phyloP scores from a whole-genome alignment of 2,113 vertebrate genomes.

The Dasypus novemcinctus region DNA sequence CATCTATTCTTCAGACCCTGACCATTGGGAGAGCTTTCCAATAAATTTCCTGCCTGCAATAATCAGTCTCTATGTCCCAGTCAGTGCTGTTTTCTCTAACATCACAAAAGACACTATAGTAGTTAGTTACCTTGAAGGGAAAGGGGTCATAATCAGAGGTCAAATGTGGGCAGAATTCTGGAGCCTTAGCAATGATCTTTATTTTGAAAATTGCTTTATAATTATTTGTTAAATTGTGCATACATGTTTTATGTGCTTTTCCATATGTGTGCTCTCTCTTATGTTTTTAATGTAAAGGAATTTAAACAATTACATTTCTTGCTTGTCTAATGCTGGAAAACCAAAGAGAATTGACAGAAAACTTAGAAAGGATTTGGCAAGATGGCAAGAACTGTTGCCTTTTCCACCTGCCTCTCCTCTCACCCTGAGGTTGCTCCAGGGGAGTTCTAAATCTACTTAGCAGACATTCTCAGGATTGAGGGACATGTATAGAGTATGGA shows the following conservation, averaged over 20 bases:
- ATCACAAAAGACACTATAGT: background rate
- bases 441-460: background rate
- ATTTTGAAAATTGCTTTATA: background rate
- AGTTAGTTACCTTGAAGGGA: background rate
- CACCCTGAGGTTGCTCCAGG: background rate
- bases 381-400: background rate
- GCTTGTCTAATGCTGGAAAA: background rate
- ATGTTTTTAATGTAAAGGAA: background rate
- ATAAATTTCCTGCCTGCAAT: no score
- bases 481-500: background rate
- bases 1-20: no score
- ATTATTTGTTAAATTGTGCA: background rate
- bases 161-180: background rate
- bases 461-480: background rate
- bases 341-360: background rate
- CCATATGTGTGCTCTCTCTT: background rate
- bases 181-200: background rate
- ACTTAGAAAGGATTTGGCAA: constrained; percentile 3
- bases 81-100: no score
- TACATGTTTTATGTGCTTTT: background rate
- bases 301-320: background rate
- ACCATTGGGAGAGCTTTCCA: no score
- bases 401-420: background rate
- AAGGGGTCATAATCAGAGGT: background rate
- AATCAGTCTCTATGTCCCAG: no score